A percentile compares a stretch with the other conserved stretches of the same genome.
Evolutionary conservation across 2,888 invertebrate species (phyloP).

Genomic region (Lycocerus yunnanus): DNA sequence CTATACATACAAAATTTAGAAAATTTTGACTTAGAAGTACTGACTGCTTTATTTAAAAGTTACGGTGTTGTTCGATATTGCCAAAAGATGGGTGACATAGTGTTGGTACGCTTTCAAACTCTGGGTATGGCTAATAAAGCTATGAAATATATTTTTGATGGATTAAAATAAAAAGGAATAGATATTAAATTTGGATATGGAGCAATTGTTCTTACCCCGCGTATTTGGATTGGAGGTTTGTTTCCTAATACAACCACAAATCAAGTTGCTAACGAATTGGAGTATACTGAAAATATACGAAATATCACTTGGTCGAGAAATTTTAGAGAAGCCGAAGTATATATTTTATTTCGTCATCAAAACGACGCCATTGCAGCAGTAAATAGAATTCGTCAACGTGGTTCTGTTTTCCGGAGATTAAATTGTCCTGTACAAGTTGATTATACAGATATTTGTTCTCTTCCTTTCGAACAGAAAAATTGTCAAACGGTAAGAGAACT

Average conservation of each 20-base stretch:
- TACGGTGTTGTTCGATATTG: not conserved
- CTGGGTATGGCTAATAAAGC: not conserved
- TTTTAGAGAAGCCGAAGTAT: not conserved
- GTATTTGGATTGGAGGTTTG: not conserved
- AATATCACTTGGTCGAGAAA: not conserved
- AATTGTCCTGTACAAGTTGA: not conserved
- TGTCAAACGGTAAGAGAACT: not conserved
- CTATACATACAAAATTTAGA: not conserved
- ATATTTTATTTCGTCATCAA: not conserved
- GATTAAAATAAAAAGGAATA: not conserved
- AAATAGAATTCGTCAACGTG: not conserved
- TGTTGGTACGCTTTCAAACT: not conserved
- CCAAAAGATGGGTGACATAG: rapidly evolving
- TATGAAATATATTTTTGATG: not conserved
- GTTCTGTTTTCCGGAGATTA: not conserved
- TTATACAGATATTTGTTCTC: not conserved
- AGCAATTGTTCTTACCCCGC: rapidly evolving
- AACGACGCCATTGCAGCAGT: not conserved
- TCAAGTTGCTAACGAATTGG: not conserved
- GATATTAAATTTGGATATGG: not conserved
- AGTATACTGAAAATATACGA: not conserved
- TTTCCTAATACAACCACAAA: not conserved
- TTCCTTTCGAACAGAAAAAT: not conserved
- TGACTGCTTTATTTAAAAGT: not conserved
- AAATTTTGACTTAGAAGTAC: rapidly evolving